These are phyloP conservation scores for Halocaridina rubra DNA, from an alignment of 2,888 invertebrate genomes.

Conservation along the genomic window DNA sequence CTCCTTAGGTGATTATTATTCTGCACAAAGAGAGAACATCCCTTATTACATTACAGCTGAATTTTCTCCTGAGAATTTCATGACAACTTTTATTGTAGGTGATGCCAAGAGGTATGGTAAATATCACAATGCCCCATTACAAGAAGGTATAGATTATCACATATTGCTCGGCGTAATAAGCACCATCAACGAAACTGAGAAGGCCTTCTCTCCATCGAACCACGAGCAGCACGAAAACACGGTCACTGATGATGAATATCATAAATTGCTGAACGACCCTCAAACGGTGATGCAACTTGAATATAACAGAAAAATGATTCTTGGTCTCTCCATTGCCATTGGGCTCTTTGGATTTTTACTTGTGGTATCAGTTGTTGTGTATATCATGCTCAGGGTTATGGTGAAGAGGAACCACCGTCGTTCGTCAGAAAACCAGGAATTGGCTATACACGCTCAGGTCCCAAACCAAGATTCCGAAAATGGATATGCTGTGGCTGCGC, in stretches of 20 bases:
- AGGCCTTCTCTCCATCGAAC: constrained; percentile 73
- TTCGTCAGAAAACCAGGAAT: constrained; percentile 52
- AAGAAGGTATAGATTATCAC: constrained; percentile 74
- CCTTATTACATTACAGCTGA: constrained; percentile 88
- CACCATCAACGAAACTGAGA: constrained; percentile 76
- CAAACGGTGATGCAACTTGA: constrained; percentile 20
- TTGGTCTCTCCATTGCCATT: constrained; percentile 76
- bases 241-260: not conserved
- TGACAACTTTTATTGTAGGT: constrained; percentile 80
- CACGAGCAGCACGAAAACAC: constrained; percentile 59
- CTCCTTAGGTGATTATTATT: constrained; percentile 76
- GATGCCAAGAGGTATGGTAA: constrained; percentile 80
- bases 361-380: constrained; percentile 75
- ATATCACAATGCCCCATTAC: constrained; percentile 82
- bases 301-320: constrained; percentile 64
- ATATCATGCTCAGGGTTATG: constrained; percentile 73
- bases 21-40: constrained; percentile 76
- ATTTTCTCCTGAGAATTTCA: constrained; percentile 73
- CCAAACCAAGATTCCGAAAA: constrained; percentile 54
- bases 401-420: constrained; percentile 50
- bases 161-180: constrained; percentile 80
- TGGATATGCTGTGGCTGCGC: constrained; percentile 54
- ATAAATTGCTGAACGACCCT: not conserved
- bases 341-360: constrained; percentile 78
- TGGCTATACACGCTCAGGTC: constrained; percentile 50